Percentiles rank a stretch among this genome's conserved stretches.
Conservation (phyloP, 2,797 vertebrate genomes). For the Sebastes goodei region DNA sequence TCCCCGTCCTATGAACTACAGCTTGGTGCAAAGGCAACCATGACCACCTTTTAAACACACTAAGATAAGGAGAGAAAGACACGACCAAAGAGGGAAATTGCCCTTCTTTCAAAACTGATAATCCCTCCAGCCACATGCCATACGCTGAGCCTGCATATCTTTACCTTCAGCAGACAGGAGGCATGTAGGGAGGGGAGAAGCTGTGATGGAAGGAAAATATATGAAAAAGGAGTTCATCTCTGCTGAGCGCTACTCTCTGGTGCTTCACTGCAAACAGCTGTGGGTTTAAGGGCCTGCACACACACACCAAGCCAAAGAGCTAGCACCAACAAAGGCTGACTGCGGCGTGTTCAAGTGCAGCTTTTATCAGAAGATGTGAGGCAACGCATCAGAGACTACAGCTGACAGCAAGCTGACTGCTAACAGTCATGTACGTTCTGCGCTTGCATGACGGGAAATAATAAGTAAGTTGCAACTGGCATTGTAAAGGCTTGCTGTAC, state of each 20-base stretch:
- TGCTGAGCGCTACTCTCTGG: conserved; percentile 5
- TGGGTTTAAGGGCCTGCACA: conserved; percentile 5
- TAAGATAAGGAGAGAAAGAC: conserved; percentile 41
- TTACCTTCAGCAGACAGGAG: conserved; percentile 20
- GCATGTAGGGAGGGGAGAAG: neutral
- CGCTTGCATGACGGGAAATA: neutral
- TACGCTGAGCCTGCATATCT: conserved; percentile 56
- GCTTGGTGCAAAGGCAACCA: conserved; percentile 37
- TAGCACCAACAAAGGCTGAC: conserved; percentile 15
- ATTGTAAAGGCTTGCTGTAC: neutral
- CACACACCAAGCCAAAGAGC: neutral
- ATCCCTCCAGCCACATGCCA: conserved; percentile 44
- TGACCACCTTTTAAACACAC: conserved; percentile 23
- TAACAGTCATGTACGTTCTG: neutral
- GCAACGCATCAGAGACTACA: neutral
- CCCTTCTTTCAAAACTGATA: conserved; percentile 45
- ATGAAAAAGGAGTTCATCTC: conserved; percentile 22
- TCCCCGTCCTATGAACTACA: conserved; percentile 21
- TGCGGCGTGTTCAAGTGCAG: neutral
- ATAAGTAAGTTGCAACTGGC: neutral
- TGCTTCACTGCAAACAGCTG: conserved; percentile 44
- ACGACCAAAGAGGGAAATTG: neutral
- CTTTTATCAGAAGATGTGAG: conserved; percentile 26
- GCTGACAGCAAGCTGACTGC: conserved; percentile 13
- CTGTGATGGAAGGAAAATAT: conserved; percentile 15